Conservation (phyloP, 1,140 invertebrate genomes). For the Pomacea maculata region DNA sequence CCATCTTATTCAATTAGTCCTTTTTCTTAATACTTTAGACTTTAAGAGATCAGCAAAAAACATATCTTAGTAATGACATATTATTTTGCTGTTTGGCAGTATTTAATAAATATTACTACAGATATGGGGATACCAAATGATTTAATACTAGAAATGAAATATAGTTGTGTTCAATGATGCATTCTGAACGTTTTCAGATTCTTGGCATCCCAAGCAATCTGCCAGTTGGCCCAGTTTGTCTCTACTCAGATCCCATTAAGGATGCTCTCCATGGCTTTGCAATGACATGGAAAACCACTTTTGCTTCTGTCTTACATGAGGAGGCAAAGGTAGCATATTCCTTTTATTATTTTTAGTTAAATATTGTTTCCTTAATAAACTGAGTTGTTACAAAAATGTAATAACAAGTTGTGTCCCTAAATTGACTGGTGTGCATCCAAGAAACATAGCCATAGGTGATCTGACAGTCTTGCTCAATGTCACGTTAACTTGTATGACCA, state of each 20-base stretch:
- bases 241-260: conserved; percentile 61
- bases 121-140: too few relatives aligned
- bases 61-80: too few relatives aligned
- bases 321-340: conserved; percentile 58
- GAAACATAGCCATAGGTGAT: background rate
- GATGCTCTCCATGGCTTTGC: conserved; percentile 64
- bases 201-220: conserved; percentile 55
- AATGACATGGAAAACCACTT: conserved; percentile 64
- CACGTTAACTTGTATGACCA: background rate
- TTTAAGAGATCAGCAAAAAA: too few relatives aligned
- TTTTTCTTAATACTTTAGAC: background rate
- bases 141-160: background rate
- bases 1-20: background rate
- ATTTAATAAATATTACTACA: too few relatives aligned
- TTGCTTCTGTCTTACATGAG: conserved; percentile 63
- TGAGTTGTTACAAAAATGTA: background rate
- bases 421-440: background rate
- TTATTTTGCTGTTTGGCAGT: too few relatives aligned
- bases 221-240: conserved; percentile 58
- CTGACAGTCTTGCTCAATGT: background rate
- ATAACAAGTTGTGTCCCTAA: background rate
- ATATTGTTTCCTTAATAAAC: background rate
- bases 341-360: background rate
- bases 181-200: conserved; percentile 48
- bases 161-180: background rate